Conservation (phyloP, 2,113 vertebrate genomes). For the Carassius carassius region DNA sequence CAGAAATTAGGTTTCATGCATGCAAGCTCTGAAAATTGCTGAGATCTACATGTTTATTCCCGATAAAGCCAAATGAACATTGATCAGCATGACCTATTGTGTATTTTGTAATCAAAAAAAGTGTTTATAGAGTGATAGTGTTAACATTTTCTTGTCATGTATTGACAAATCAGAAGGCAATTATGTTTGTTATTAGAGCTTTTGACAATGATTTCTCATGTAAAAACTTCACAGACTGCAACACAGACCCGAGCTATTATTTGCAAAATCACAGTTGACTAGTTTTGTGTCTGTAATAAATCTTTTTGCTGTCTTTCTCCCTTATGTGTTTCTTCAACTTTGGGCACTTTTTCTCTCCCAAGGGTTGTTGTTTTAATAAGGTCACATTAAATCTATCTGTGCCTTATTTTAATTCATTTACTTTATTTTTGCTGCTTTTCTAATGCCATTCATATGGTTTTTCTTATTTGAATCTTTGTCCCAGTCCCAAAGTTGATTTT, state of each 20-base stretch:
- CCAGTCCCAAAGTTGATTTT: too few relatives aligned
- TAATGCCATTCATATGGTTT: too few relatives aligned
- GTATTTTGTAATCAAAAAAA: neutral
- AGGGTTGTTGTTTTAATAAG: too few relatives aligned
- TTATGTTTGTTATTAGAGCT: neutral
- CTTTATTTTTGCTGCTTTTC: too few relatives aligned
- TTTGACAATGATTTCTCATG: neutral
- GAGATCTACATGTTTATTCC: slow-evolving; percentile 1
- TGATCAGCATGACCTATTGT: neutral
- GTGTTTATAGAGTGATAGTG: neutral
- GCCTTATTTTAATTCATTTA: too few relatives aligned
- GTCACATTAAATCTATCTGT: too few relatives aligned
- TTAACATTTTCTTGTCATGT: slow-evolving; percentile 15
- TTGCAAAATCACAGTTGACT: neutral
- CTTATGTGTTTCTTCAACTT: neutral
- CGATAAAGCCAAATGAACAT: neutral
- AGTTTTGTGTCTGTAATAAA: too few relatives aligned
- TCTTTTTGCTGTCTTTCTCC: neutral
- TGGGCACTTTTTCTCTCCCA: neutral
- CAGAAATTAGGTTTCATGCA: slow-evolving; percentile 19
- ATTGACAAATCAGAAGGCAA: neutral
- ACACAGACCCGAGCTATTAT: neutral
- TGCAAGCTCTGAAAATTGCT: neutral
- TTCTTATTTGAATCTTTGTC: too few relatives aligned
- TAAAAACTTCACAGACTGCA: neutral